Base-by-base conservation (phyloP, 2,888 invertebrate species). In the Euproctis similis region DNA sequence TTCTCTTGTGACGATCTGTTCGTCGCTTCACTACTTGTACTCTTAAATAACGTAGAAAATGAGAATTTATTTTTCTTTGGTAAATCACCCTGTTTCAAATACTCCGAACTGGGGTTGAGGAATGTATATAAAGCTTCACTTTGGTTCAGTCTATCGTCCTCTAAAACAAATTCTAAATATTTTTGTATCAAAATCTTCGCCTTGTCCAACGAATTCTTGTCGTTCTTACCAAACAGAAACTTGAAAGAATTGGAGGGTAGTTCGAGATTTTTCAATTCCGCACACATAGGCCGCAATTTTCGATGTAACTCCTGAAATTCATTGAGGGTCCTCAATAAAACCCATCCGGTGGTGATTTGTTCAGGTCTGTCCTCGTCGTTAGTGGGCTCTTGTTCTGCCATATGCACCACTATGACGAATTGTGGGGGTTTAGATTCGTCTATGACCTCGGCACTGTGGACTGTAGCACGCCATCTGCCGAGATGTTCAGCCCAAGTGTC, bases 401-500 rank as follows among this genome's bases (percentile, higher is more conserved):
- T 92, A 58, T 94, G 93, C 4, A 94, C 93, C 1, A 94, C 90
- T 48, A 94, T 88, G 42, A 94, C 92, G 56, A 94, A 93, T 60
- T 93, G 88, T 0, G 88, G 87, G 2, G 87, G 85, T 42, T 90
- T 90, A 1, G 88, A 88, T 46, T 90, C 90, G 34, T 89, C 88
- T 39, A 87, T 80, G 17, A 87, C 72, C 88, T 94, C 93, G 4
- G 92, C 92, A 58, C 91, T 92, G 63, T 93, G 92, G 12, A 96
- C 92, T 21, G 90, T 89, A 4, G 95, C 95, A 35, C 92, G 88
- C 96, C 96, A 96, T 42, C 88, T 88, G 11, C 96, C 95, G 44
- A 96, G 81, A 66, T 96, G 93, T 48, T 95, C 94, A 0, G 93
- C 92, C 96, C 96, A 96, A 26, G 92, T 89, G 74, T 95, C 94